Evolutionary conservation across 2,113 vertebrate species (phyloP), one percentile per base, ranked within the genome.

Genomic region (Sapayoa aenigma): DNA sequence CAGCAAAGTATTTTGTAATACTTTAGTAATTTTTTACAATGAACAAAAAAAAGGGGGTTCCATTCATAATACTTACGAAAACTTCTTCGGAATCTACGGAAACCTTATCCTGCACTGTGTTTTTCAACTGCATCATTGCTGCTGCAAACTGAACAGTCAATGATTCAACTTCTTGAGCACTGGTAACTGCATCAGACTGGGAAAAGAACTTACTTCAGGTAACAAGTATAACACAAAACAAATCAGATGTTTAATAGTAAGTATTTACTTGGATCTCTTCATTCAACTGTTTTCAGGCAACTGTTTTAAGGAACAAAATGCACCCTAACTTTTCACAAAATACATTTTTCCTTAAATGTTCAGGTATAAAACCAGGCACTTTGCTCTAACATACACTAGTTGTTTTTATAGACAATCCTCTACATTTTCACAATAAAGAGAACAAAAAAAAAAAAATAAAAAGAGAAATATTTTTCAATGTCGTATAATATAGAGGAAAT

Each of bases 21-120:
- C 5, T 65, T 60, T 2, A 47, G 15, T 55, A 15, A 14, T 47
- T 59, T 62, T 67, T 90, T 67, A 19, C 58, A 49, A 68, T 67
- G 67, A 84, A 90, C 59, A 80, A 74, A 74, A 16, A 92, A 83
- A 78, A 19, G 56, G 53, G 11, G 35, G 72, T 95, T 58, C 59
- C 41, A 90, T 65, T 90, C 31, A 24, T 84, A 89, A 87, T 95
- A 98, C 99, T 98, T 97, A 99, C 99, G 83, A 98, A 99, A 92
- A 99, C 98, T 15, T 98, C 97, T 35, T 97, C 96, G 14, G 98
- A 98, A 52, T 98, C 98, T 39, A 99, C 27, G 7, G 98, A 98
- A 21, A 90, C 93, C 94, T 98, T 99, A 42, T 98, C 60, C 22
- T 97, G 97, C 52, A 99, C 92, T 3, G 95, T 97, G 55, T 97